Base-by-base conservation (phyloP, 2,797 vertebrate genomes). In the Poeciliopsis paucimaculata region DNA sequence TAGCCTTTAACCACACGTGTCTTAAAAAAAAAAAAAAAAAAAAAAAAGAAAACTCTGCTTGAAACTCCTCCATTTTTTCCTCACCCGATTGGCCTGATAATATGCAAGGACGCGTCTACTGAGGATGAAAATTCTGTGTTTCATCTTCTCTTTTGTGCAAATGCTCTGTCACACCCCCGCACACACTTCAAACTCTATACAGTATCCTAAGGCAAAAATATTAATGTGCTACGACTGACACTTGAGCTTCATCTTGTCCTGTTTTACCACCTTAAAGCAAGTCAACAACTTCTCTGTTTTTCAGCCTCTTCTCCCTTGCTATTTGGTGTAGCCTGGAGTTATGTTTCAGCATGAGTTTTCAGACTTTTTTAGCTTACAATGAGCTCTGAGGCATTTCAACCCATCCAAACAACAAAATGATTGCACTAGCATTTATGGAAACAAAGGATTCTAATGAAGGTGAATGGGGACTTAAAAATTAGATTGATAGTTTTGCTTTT, bases 61-160 rank as follows among this genome's bases (percentile, higher is more conserved):
- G 1, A 77, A 78, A 76, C 82, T 82, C 82, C 74, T 80, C 70
- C 39, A 57, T 47, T 87, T 74, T 75, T 72, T 57, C 62, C 13
- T 85, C 81, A 73, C 78, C 73, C 77, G 68, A 75, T 89, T 88
- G 84, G 82, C 75, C 76, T 74, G 75, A 88, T 86, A 84, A 84
- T 84, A 88, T 86, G 84, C 76, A 82, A 77, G 60, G 74, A 85
- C 79, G 72, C 1, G 5, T 87, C 79, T 36, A 77, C 55, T 46
- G 80, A 80, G 77, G 85, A 81, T 76, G 83, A 74, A 86, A 73
- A 82, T 79, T 72, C 78, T 79, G n/a, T 83, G 68, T 87, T 76
- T 89, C 80, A 81, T 90, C 77, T 86, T 82, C 72, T 86, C 70
- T 78, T 83, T 78, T 4, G 16, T 86, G 46, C 64, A 82, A 90